phyloP scores from a whole-genome alignment of 92 coral and sea anemone genomes.

The Epizoanthus illoricatus region DNA sequence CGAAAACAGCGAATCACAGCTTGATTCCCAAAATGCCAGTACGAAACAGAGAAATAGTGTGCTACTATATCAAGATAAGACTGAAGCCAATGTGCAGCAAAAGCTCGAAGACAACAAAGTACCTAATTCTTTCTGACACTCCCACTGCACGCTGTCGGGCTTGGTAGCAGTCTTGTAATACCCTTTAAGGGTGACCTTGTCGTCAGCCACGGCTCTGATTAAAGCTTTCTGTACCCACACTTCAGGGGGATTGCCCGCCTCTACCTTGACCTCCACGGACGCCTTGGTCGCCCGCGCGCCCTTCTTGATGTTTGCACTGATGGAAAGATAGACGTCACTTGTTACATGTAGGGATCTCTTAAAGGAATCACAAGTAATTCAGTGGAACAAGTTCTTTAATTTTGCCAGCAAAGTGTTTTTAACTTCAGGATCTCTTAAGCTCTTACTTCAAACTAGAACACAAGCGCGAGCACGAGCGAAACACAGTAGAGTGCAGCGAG shows the following conservation, averaged over 20 bases:
- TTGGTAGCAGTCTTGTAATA: slow-evolving; percentile 32
- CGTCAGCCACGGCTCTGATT: slow-evolving; percentile 31
- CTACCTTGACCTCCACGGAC: slow-evolving; percentile 37
- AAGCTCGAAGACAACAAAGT: not conserved
- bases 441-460: no score
- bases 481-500: no score
- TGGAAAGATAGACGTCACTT: not conserved
- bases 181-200: slow-evolving; percentile 43
- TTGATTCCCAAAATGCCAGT: no score
- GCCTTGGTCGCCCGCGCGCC: slow-evolving; percentile 47
- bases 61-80: no score
- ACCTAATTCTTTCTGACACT: slow-evolving; percentile 47
- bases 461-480: no score
- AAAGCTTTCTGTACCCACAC: slow-evolving; percentile 44
- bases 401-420: no score
- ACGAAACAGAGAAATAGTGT: no score
- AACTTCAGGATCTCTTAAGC: no score
- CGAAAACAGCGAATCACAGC: no score
- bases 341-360: no score
- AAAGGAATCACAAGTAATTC: not conserved
- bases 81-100: no score
- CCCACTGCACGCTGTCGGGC: slow-evolving; percentile 57
- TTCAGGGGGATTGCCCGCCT: slow-evolving; percentile 55
- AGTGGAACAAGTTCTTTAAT: no score
- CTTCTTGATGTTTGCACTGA: slow-evolving; percentile 49